Conservation (phyloP, 2,113 vertebrate genomes). For the Tichodroma muraria region DNA sequence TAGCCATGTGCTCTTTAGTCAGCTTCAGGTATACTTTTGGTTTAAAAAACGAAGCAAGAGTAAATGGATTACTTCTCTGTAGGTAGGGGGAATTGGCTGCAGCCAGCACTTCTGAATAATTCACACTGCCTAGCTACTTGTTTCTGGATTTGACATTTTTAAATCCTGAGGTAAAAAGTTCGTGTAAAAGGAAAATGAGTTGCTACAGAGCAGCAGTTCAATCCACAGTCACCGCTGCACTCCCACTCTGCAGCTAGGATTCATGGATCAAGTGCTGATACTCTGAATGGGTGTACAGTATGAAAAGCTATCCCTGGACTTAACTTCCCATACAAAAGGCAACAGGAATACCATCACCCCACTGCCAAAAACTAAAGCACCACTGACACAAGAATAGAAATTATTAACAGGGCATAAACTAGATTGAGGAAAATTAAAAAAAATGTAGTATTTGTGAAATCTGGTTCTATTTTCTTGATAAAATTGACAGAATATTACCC, state of each 20-base stretch:
- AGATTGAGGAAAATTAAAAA: neutral
- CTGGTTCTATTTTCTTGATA: neutral
- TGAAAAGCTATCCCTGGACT: neutral
- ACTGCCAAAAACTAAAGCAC: neutral
- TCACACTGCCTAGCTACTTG: neutral
- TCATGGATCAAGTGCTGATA: neutral
- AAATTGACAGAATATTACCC: neutral
- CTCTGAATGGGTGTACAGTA: neutral
- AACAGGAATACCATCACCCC: neutral
- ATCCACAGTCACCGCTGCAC: neutral
- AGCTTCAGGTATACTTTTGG: neutral
- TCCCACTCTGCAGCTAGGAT: neutral
- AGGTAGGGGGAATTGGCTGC: neutral
- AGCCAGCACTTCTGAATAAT: neutral
- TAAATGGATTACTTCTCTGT: neutral
- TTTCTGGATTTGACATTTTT: neutral
- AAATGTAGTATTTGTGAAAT: neutral
- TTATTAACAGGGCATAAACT: neutral
- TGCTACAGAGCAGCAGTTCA: neutral
- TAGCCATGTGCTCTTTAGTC: neutral
- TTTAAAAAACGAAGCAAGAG: neutral
- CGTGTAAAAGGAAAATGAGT: neutral
- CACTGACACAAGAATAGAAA: neutral
- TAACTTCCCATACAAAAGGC: neutral
- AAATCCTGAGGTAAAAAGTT: neutral